A percentile compares a stretch with the other conserved stretches of the same genome.
These are phyloP conservation scores for Alosa sapidissima DNA, from an alignment of 2,797 vertebrate species.

Conservation along the genomic window DNA sequence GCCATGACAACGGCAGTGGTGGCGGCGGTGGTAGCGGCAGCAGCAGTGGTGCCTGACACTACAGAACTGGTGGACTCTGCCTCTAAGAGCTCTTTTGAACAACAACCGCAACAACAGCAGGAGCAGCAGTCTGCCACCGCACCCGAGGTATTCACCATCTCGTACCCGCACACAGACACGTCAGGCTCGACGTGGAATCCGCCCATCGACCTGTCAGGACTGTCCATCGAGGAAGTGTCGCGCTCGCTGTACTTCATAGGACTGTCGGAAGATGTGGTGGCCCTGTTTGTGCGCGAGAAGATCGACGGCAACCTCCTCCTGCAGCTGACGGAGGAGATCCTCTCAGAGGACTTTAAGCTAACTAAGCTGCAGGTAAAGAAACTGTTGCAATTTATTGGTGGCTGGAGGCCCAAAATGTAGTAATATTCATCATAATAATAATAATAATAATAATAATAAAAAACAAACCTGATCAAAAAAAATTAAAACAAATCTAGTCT, in stretches of 20 bases:
- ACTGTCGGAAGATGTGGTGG: conserved; percentile 87
- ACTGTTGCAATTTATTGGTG: conserved; percentile 95
- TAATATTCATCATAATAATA: not conserved
- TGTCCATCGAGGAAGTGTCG: conserved; percentile 93
- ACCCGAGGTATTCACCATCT: conserved; percentile 73
- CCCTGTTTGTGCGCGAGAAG: conserved; percentile 90
- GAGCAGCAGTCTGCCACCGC: conserved; percentile 55
- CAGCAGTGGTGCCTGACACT: conserved; percentile 58
- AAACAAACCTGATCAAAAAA: conserved; percentile 37
- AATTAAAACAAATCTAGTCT: conserved; percentile 45
- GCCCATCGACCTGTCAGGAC: conserved; percentile 83
- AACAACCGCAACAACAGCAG: conserved; percentile 62
- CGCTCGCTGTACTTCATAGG: conserved; percentile 93
- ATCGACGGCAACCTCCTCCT: conserved; percentile 95
- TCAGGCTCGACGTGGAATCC: conserved; percentile 55
- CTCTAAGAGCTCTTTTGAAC: conserved; percentile 62
- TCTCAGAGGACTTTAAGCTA: conserved; percentile 95
- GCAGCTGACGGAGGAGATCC: conserved; percentile 95
- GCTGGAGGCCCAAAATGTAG: conserved; percentile 97
- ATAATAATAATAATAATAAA: conserved; percentile 1
- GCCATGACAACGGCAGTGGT: not conserved
- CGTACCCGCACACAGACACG: conserved; percentile 62
- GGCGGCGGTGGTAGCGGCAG: conserved; percentile 6
- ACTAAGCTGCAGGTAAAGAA: conserved; percentile 99
- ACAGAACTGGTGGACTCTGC: conserved; percentile 71